Evolutionary conservation across 2,888 invertebrate genomes (phyloP).

Genomic region (Aspidiotus destructor): DNA sequence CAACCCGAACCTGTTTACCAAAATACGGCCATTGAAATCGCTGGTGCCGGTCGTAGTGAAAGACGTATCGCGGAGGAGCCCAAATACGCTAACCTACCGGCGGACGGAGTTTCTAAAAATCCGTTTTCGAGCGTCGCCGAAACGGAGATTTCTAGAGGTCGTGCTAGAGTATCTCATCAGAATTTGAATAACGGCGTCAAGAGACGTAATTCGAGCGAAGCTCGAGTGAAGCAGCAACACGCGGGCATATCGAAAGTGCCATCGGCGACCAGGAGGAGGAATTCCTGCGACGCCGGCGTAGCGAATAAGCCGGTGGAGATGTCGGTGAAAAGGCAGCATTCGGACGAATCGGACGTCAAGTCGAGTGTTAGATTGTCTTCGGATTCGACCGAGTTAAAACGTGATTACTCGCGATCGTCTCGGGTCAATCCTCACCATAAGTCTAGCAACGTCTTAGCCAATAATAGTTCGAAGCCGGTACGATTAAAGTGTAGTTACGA

Average conservation of each 20-base stretch:
- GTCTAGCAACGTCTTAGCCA: not conserved
- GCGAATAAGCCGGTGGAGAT: conserved; percentile 1
- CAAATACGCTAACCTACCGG: conserved; percentile 10
- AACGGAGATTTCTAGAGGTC: not conserved
- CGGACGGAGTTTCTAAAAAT: not conserved
- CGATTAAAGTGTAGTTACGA: not conserved
- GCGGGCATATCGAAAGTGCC: not conserved
- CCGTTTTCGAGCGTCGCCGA: not conserved
- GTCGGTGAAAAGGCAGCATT: conserved; percentile 15
- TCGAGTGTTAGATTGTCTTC: not conserved
- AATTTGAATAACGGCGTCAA: not conserved
- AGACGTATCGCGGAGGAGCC: conserved; percentile 6
- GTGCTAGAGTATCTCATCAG: not conserved
- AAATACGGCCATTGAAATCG: conserved; percentile 9
- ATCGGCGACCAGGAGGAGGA: conserved; percentile 6
- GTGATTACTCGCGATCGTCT: not conserved
- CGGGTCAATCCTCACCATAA: not conserved
- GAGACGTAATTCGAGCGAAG: conserved; percentile 1
- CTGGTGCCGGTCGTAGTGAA: not conserved
- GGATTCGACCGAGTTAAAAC: conserved; percentile 3
- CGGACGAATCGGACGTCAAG: conserved; percentile 14
- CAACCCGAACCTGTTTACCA: conserved; percentile 21
- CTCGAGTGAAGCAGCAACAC: not conserved
- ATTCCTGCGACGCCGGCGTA: conserved; percentile 15
- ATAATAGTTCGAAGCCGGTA: conserved; percentile 1